Percentiles rank a stretch among this genome's conserved stretches.
phyloP scores from a whole-genome alignment of 2,888 invertebrate genomes.

The Liopterus haemorrhoidalis region DNA sequence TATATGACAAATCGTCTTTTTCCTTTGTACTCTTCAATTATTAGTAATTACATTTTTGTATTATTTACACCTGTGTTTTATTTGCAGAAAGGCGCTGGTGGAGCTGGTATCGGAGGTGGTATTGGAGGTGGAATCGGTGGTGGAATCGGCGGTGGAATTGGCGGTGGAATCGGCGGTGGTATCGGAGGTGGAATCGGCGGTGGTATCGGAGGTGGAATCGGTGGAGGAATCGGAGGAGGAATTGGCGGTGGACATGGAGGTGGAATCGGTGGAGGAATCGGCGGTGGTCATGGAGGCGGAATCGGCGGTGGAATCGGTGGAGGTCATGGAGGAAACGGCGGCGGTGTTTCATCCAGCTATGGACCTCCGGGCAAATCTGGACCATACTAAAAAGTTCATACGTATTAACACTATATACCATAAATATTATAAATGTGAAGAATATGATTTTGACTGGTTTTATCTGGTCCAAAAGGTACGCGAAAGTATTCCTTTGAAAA shows the following conservation, averaged over 20 bases:
- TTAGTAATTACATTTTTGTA: background rate
- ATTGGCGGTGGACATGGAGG: constrained; percentile 30
- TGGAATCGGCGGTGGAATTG: constrained; percentile 27
- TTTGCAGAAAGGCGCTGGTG: constrained; percentile 32
- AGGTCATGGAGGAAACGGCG: constrained; percentile 34
- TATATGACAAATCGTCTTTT: too few species aligned
- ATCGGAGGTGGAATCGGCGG: constrained; percentile 38
- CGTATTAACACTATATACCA: too few species aligned
- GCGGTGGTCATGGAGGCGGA: constrained; percentile 42
- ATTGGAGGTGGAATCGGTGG: constrained; percentile 30
- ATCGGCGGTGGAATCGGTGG: constrained; percentile 35
- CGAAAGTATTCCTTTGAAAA: too few species aligned
- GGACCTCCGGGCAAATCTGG: constrained; percentile 47
- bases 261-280: constrained; percentile 41
- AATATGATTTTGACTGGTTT: too few species aligned
- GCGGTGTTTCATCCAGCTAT: constrained; percentile 42
- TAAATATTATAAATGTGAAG: too few species aligned
- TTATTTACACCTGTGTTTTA: background rate
- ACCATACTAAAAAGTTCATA: constrained; percentile 45
- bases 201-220: constrained; percentile 43
- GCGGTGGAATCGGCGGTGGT: constrained; percentile 34
- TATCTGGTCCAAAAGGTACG: too few species aligned
- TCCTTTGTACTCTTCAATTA: too few species aligned
- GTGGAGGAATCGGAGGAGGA: constrained; percentile 45
- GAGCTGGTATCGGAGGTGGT: constrained; percentile 25